Evolutionary conservation across 2,888 invertebrate genomes (phyloP).

Genomic region (Eurois occulta): DNA sequence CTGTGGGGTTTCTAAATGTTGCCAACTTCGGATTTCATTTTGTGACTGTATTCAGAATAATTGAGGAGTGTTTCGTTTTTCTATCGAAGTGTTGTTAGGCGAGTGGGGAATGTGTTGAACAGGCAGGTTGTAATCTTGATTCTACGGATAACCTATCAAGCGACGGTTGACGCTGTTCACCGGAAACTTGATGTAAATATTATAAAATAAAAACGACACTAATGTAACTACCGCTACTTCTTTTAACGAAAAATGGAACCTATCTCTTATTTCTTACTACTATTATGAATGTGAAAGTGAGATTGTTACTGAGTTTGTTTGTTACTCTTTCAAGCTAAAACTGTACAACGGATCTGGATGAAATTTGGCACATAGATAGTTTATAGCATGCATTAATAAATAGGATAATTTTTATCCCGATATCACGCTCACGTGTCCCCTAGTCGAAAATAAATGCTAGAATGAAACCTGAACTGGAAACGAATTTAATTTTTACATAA

Average conservation of each 20-base stretch:
- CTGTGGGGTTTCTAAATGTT: constrained; percentile 53
- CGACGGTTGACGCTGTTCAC: neutral
- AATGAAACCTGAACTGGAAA: constrained; percentile 15
- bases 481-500: constrained; percentile 37
- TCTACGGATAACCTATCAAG: neutral
- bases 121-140: neutral
- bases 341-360: too few species aligned
- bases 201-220: neutral
- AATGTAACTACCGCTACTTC: neutral
- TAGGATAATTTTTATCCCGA: too few species aligned
- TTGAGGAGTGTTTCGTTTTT: constrained; percentile 41
- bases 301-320: too few species aligned
- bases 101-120: neutral
- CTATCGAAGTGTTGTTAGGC: constrained; percentile 14
- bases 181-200: neutral
- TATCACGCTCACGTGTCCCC: too few species aligned
- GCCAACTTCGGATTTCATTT: constrained; percentile 22
- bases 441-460: neutral
- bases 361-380: too few species aligned
- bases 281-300: too few species aligned
- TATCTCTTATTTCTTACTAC: too few species aligned
- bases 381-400: too few species aligned
- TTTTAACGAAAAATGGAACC: constrained; percentile 10
- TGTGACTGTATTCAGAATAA: constrained; percentile 53
- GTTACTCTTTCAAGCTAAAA: too few species aligned